Percentiles rank a stretch among this genome's conserved stretches.
Evolutionary conservation across 2,888 invertebrate genomes (phyloP).

Genomic region (Leptopterna dolabrata): DNA sequence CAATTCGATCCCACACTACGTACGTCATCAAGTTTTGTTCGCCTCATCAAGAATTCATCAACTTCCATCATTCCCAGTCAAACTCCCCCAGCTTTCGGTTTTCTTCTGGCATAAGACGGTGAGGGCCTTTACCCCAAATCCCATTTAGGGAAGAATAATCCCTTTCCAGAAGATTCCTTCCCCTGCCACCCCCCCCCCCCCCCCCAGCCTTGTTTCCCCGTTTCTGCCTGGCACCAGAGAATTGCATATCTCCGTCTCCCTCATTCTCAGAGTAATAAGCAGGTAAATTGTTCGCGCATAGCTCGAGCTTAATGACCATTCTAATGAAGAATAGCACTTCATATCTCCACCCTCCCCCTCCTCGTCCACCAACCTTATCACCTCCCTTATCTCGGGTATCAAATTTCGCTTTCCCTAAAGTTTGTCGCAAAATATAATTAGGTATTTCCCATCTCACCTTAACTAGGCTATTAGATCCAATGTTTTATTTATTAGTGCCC

Average conservation of each 20-base stretch:
- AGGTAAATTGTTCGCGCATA: conserved; percentile 53
- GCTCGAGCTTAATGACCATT: conserved; percentile 49
- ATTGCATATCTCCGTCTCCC: not conserved
- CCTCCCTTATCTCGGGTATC: not conserved
- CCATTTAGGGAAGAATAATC: conserved; percentile 44
- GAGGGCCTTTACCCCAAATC: conserved; percentile 18
- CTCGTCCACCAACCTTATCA: not conserved
- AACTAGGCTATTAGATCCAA: conserved; percentile 3
- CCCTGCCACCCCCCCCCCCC: not conserved
- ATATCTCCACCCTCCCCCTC: not conserved
- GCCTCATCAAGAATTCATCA: conserved; percentile 19
- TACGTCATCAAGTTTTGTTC: not conserved
- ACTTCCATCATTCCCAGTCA: not conserved
- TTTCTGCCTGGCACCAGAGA: not conserved
- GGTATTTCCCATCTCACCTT: conserved; percentile 3
- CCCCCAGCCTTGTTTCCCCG: not conserved
- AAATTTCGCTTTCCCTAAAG: conserved; percentile 33
- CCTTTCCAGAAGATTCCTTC: not conserved
- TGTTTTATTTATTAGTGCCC: not conserved
- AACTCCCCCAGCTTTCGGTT: not conserved
- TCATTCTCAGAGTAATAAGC: conserved; percentile 34
- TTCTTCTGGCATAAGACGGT: not conserved
- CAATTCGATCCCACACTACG: not conserved
- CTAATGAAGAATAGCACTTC: conserved; percentile 52
- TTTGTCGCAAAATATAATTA: conserved; percentile 28